Base-by-base conservation (phyloP, 2,888 invertebrate genomes). In the Drosophila borborema region DNA sequence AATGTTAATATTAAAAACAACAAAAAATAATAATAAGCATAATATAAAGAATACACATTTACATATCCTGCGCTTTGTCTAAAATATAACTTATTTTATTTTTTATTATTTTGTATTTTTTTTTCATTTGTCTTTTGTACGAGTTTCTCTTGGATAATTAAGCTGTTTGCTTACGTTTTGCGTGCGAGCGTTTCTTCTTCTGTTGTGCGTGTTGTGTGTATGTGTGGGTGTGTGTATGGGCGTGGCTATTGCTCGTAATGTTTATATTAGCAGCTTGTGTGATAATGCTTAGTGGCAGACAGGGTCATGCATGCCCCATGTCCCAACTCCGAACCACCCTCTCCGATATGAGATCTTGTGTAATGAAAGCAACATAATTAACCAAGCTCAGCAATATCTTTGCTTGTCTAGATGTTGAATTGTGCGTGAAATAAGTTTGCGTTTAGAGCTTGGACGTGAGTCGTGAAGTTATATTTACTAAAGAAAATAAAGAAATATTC, bases 61-160 rank as follows among this genome's bases (percentile, higher is more conserved):
- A 28, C 28, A 28, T 28, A 28, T 28, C 28, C 6, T 28, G 18
- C 10, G 53, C 18, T 10, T 1, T 5, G 7, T 41, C 16, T 34
- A 20, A 53, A 14, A 56, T 41, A 41, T 55, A 23, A 28, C 6
- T 28, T 28, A 28, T 6, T 28, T 28, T 6, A 2, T 48, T n/a
- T 7, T 18, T 51, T 36, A 36, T n/a, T 36, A 34, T 34, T 51
- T 53, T 16, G 23, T 28, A 28, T 28, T 28, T 18, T 38, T 36
- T 16, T 38, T 14, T 34, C 12, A 34, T 56, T 56, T 66, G 64
- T 61, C 66, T 73, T 63, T 34, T 34, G 69, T 67, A 59, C 70
- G 73, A 56, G 58, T 76, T 74, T 72, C 66, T 63, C 54, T 77
- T 73, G 67, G 66, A 79, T 85, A 85, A 86, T 86, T 81, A 86